Evolutionary conservation across 2,113 vertebrate genomes (phyloP).

Genomic region (Eudorcas thomsonii): DNA sequence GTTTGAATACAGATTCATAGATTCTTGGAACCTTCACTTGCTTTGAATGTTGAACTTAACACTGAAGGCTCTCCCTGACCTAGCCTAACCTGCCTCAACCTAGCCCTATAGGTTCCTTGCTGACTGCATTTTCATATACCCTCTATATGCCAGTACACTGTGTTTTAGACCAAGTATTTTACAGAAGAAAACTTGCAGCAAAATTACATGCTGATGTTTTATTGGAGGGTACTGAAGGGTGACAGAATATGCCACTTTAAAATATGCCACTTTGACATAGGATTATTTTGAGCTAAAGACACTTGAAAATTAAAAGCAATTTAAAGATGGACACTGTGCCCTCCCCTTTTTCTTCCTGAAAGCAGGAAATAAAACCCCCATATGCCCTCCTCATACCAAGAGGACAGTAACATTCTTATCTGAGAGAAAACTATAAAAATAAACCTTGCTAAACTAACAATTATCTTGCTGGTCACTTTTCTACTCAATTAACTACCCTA

Average conservation of each 20-base stretch:
- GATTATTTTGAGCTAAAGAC: not conserved
- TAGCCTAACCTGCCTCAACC: not conserved
- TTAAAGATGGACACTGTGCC: not conserved
- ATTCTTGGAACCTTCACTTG: not conserved
- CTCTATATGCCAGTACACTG: not conserved
- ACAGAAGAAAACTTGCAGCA: not conserved
- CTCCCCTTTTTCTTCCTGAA: not conserved
- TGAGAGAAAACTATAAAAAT: not conserved
- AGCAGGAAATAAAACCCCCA: not conserved
- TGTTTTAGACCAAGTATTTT: not conserved
- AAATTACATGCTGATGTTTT: not conserved
- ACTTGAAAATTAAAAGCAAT: not conserved
- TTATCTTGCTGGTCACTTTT: not conserved
- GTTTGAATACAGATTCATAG: not conserved
- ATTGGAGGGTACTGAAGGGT: not conserved
- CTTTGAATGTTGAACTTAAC: not conserved
- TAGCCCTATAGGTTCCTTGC: not conserved
- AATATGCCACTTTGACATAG: not conserved
- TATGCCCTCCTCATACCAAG: not conserved
- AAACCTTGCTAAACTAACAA: not conserved
- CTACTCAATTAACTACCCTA: not conserved
- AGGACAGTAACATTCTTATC: not conserved
- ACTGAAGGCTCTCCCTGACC: not conserved
- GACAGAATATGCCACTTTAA: not conserved
- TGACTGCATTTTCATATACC: not conserved